Evolutionary conservation across 2,797 vertebrate species (phyloP).

Genomic region (Neopelma chrysocephalum): DNA sequence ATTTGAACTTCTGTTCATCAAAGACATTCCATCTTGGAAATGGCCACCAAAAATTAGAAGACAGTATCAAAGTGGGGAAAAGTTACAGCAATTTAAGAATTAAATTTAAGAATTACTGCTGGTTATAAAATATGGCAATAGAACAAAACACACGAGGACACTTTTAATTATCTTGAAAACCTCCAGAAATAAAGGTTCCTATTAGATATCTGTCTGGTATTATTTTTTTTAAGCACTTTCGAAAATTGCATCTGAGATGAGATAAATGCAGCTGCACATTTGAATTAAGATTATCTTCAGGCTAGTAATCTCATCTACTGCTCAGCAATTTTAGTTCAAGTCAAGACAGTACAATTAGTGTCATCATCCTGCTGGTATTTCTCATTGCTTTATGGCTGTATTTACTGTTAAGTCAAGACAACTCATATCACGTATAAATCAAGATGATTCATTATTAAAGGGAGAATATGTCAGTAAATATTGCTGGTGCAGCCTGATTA

Average conservation of each 20-base stretch:
- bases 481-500: slow-evolving; percentile 69
- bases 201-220: not conserved
- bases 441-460: slow-evolving; percentile 83
- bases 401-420: slow-evolving; percentile 82
- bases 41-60: not conserved
- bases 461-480: slow-evolving; percentile 65
- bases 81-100: slow-evolving; percentile 1
- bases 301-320: slow-evolving; percentile 73
- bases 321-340: slow-evolving; percentile 77
- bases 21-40: not conserved
- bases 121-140: not conserved
- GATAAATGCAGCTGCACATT: slow-evolving; percentile 68
- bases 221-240: slow-evolving; percentile 53
- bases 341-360: slow-evolving; percentile 77
- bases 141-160: slow-evolving; percentile 2
- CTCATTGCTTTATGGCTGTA: slow-evolving; percentile 76
- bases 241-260: slow-evolving; percentile 70
- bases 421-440: slow-evolving; percentile 77
- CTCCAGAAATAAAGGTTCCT: slow-evolving; percentile 45
- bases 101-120: too few relatives aligned
- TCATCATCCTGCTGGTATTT: slow-evolving; percentile 76
- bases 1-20: not conserved
- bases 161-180: slow-evolving; percentile 62
- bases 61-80: not conserved
- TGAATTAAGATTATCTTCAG: slow-evolving; percentile 76